Evolutionary conservation across 53 echinoderm and acorn worm species (phyloP).

Genomic region (Luidia sarsii): DNA sequence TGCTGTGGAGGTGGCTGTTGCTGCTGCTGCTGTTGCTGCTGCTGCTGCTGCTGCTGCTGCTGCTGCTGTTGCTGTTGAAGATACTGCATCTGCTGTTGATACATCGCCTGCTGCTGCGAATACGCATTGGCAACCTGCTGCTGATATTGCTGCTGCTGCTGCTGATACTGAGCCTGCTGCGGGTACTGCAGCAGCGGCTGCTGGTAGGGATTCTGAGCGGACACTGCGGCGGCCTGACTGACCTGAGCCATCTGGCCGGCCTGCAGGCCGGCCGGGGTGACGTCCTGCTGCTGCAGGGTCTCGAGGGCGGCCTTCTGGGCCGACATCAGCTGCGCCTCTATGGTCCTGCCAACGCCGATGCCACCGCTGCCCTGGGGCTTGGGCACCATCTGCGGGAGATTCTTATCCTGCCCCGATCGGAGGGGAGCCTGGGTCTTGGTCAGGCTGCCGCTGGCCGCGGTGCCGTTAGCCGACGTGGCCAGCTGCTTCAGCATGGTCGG

Average conservation of each 20-base stretch:
- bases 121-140: background rate
- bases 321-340: background rate
- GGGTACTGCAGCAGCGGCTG: background rate
- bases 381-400: background rate
- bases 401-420: background rate
- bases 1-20: constrained; percentile 5
- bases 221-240: background rate
- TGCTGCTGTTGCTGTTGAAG: background rate
- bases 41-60: background rate
- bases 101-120: constrained; percentile 1
- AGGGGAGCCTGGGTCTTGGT: constrained; percentile 30
- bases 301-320: constrained; percentile 38
- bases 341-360: background rate
- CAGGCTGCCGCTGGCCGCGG: constrained; percentile 1
- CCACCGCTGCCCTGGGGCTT: background rate
- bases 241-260: background rate
- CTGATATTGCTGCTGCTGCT: background rate
- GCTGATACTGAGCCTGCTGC: constrained; percentile 12
- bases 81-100: constrained; percentile 1
- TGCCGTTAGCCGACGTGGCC: constrained; percentile 29
- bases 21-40: background rate
- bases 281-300: constrained; percentile 54
- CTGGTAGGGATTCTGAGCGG: constrained; percentile 15
- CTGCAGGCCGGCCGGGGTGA: background rate
- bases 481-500: constrained; percentile 76